Evolutionary conservation across 2,888 invertebrate genomes (phyloP), one percentile per base, ranked within the genome.

Genomic region (Rhagium mordax): DNA sequence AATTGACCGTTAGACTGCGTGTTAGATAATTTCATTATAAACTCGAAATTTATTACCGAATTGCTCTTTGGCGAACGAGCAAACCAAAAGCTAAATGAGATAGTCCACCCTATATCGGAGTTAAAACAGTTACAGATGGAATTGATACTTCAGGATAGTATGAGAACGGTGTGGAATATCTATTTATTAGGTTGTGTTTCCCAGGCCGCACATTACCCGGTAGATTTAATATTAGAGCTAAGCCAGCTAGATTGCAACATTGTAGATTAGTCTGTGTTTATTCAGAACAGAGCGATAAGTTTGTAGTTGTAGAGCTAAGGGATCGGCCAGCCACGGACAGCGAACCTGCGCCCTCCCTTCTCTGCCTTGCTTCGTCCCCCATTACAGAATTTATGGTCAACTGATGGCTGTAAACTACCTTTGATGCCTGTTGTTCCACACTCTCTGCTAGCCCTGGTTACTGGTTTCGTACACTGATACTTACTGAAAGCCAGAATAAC

Each of bases 261-360:
- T 85, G 85, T 85, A 85, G 85, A 85, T 85, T 85, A 85, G 84
- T 81, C 83, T 82, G 83, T 85, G 85, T 86, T 85, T 85, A 85
- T 85, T 85, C 83, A 81, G 81, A 83, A 81, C 77, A 75, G 78
- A 80, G 81, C 83, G 85, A 85, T 85, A 85, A 86, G 85, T 85
- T 84, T 83, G 79, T 80, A 78, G 77, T 72, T 75, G 70, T 69
- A 76, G 78, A 74, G 79, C 74, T 62, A 67, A 61, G 62, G 57
- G 66, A 62, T 72, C 70, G 69, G 68, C 70, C 69, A 41, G 69
- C 65, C 71, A 76, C 67, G 72, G 72, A 68, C 72, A 72, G 66
- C 64, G 79, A 77, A 70, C 68, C 72, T 70, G 41, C 51, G 47
- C 64, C 60, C 48, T 24, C 67, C 49, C 71, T 74, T 70, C 71